A percentile compares a stretch with the other conserved stretches of the same genome.
Conservation (phyloP, 1,140 invertebrate genomes). For the Pantala flavescens region DNA sequence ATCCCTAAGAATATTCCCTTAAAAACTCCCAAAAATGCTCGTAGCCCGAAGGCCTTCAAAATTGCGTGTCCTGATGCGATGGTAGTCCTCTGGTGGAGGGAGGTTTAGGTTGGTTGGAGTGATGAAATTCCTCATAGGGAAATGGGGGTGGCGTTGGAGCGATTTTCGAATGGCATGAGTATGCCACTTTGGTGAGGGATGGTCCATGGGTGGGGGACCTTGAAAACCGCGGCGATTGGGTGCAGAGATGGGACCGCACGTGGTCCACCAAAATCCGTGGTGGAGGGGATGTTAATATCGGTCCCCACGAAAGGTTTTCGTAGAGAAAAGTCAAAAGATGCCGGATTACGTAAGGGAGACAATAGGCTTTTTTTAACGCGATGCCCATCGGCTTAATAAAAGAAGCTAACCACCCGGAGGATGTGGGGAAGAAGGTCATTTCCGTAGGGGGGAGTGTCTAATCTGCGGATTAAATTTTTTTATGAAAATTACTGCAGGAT, state of each 20-base stretch:
- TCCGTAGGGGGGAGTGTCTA: too few species aligned
- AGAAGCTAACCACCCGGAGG: too few species aligned
- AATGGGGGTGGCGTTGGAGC: not conserved
- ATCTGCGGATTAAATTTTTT: too few species aligned
- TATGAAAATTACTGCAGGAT: too few species aligned
- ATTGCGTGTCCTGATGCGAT: conserved; percentile 3
- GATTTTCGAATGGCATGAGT: not conserved
- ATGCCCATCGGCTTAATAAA: too few species aligned
- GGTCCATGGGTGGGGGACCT: not conserved
- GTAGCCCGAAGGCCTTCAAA: conserved; percentile 2
- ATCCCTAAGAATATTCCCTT: too few species aligned
- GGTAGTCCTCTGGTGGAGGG: not conserved
- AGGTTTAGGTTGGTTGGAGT: not conserved
- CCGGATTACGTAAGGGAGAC: not conserved
- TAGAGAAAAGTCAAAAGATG: not conserved
- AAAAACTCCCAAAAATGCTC: not conserved
- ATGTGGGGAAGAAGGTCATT: too few species aligned
- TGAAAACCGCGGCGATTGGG: not conserved
- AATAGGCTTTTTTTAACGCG: too few species aligned
- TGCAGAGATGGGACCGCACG: not conserved
- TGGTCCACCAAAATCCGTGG: not conserved
- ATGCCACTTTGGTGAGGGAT: not conserved
- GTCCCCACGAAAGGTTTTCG: too few species aligned
- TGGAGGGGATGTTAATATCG: not conserved
- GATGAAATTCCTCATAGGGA: conserved; percentile 1